These are phyloP conservation scores for Platycheirus albimanus DNA, from an alignment of 2,888 invertebrate species.

Conservation along the genomic window DNA sequence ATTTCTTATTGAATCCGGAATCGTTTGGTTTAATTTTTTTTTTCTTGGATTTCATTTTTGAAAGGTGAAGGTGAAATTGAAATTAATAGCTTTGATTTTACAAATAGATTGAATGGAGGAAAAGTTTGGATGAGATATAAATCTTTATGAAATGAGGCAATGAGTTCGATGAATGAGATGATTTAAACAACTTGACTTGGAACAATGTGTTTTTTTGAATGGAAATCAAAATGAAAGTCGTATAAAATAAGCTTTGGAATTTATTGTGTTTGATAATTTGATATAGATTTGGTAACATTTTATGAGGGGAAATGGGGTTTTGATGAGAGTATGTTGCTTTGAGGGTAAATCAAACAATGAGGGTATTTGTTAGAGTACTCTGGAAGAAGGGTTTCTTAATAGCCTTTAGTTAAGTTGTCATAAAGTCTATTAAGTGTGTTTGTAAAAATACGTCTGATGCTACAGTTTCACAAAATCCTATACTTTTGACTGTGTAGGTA, in stretches of 20 bases:
- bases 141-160: constrained; percentile 21
- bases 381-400: too few species aligned
- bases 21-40: background rate
- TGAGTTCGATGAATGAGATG: constrained; percentile 15
- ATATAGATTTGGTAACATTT: too few species aligned
- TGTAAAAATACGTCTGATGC: too few species aligned
- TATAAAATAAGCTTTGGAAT: background rate
- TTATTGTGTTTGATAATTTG: background rate
- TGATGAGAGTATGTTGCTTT: too few species aligned
- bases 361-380: too few species aligned
- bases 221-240: background rate
- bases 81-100: constrained; percentile 52
- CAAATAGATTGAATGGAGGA: background rate
- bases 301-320: too few species aligned
- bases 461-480: too few species aligned
- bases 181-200: background rate
- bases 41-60: background rate
- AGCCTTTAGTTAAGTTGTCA: too few species aligned
- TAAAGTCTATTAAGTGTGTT: too few species aligned
- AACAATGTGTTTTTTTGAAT: background rate
- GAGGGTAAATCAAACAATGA: too few species aligned
- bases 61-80: constrained; percentile 45
- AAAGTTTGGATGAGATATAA: constrained; percentile 13
- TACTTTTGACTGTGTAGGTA: too few species aligned
- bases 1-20: constrained; percentile 49